A percentile compares a stretch with the other conserved stretches of the same genome.
Evolutionary conservation across 2,888 invertebrate species (phyloP).

Genomic region (Caenorhabditis angaria): DNA sequence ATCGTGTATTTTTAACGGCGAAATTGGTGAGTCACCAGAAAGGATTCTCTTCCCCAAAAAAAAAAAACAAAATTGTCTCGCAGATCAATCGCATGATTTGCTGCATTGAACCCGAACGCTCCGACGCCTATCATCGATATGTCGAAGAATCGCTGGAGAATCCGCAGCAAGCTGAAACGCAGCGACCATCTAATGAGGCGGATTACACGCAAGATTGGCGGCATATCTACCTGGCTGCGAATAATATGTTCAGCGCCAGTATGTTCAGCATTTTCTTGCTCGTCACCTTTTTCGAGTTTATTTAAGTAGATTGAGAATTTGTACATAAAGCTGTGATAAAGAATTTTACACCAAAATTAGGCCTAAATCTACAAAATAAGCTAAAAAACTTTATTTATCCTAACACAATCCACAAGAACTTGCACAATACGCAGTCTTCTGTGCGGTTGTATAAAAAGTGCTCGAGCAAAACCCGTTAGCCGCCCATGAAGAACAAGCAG

Average conservation of each 20-base stretch:
- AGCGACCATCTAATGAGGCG: slow-evolving; percentile 5
- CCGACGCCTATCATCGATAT: slow-evolving; percentile 61
- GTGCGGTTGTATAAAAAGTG: slow-evolving; percentile 30
- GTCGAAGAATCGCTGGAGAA: slow-evolving; percentile 50
- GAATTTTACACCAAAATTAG: too few relatives aligned
- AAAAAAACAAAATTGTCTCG: not conserved
- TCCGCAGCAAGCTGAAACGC: not conserved
- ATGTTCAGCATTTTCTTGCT: slow-evolving; percentile 65
- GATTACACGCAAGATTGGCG: slow-evolving; percentile 70
- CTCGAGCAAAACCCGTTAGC: slow-evolving; percentile 38
- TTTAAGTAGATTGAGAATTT: too few relatives aligned
- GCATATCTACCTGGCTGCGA: slow-evolving; percentile 67
- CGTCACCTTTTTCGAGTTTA: slow-evolving; percentile 43
- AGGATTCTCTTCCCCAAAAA: not conserved
- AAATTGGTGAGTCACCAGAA: slow-evolving; percentile 49
- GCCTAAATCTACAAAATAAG: too few relatives aligned
- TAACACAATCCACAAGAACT: slow-evolving; percentile 35
- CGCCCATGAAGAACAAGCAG: slow-evolving; percentile 26
- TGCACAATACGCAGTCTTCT: slow-evolving; percentile 21
- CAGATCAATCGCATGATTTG: slow-evolving; percentile 65
- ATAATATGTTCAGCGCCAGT: slow-evolving; percentile 67
- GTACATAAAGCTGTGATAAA: too few relatives aligned
- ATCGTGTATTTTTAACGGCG: slow-evolving; percentile 60
- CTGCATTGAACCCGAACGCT: slow-evolving; percentile 68
- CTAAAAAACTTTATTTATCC: too few relatives aligned